Base-by-base conservation (phyloP, 2,888 invertebrate genomes). In the Griposia aprilina region DNA sequence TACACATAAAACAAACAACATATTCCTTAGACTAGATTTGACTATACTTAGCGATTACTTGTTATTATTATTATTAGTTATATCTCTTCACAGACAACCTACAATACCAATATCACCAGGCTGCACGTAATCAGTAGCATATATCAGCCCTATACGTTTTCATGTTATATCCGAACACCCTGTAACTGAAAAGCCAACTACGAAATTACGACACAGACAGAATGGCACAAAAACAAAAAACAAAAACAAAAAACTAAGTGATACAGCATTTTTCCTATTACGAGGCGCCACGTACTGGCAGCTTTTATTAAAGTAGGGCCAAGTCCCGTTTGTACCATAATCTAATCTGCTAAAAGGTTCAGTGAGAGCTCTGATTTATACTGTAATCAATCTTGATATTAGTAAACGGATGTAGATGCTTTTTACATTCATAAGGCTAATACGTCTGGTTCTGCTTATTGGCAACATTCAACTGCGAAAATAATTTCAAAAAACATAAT, bases 321-420 rank as follows among this genome's bases (percentile, higher is more conserved):
- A 87, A 86, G 80, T 82, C 80, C 60, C 86, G 80, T 87, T 87
- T 89, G 83, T 87, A 76, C 78, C 81, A 87, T 87, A 87, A 88
- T 85, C 83, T 85, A 89, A 88, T 88, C 89, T 83, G 86, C 88
- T 88, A 88, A 88, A 87, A 88, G 88, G 81, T 86, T 87, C 71
- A 15, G 62, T 57, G 70, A 81, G 77, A 55, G 83, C 71, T 82
- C 78, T 88, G 89, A 88, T 88, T 86, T 88, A 86, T 89, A 80
- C 80, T 81, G 86, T 83, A 85, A 88, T 87, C 89, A 89, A 89
- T 87, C 84, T 79, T 74, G 80, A 82, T 89, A 87, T 87, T 82
- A 87, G 82, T 84, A 71, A 82, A 77, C 71, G 74, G 52, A 87
- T 88, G 83, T 85, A 74, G 74, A 74, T 70, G 71, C 45, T 83